A percentile compares a stretch with the other conserved stretches of the same genome.
Conservation (phyloP, 2,797 vertebrate genomes). For the Orestias chungarensis region DNA sequence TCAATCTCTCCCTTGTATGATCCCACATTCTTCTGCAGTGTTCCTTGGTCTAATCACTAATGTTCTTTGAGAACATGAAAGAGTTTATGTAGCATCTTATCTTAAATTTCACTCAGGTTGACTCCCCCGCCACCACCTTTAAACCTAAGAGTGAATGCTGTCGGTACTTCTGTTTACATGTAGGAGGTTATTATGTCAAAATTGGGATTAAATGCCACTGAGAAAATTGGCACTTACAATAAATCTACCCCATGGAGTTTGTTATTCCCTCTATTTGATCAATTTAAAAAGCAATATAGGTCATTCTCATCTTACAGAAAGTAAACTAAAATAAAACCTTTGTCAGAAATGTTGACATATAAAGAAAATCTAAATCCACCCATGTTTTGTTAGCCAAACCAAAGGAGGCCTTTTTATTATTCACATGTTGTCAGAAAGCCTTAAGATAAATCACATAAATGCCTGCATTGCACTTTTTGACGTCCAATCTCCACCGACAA, state of each 20-base stretch:
- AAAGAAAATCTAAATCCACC: background rate
- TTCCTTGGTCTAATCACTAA: background rate
- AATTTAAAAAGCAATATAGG: background rate
- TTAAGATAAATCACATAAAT: constrained; percentile 38
- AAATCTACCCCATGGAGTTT: background rate
- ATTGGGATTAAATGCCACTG: background rate
- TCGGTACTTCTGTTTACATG: background rate
- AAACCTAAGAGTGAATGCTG: background rate
- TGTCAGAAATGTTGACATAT: background rate
- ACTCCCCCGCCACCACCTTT: too few relatives aligned
- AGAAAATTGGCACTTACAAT: background rate
- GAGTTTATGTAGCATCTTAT: background rate
- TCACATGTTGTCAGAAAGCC: constrained; percentile 26
- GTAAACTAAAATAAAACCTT: background rate
- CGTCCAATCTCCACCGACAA: constrained; percentile 15
- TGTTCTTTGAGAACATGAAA: background rate
- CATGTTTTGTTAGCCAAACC: background rate
- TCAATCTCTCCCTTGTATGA: background rate
- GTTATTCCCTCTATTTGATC: background rate
- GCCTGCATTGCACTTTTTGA: constrained; percentile 26
- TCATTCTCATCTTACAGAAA: background rate
- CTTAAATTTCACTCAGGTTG: background rate
- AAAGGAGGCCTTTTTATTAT: constrained; percentile 14
- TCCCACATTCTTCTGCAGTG: background rate
- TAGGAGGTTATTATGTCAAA: background rate